Evolutionary conservation across 2,888 invertebrate species (phyloP), one percentile per base, ranked within the genome.

Genomic region (Temnothorax unifasciatus): DNA sequence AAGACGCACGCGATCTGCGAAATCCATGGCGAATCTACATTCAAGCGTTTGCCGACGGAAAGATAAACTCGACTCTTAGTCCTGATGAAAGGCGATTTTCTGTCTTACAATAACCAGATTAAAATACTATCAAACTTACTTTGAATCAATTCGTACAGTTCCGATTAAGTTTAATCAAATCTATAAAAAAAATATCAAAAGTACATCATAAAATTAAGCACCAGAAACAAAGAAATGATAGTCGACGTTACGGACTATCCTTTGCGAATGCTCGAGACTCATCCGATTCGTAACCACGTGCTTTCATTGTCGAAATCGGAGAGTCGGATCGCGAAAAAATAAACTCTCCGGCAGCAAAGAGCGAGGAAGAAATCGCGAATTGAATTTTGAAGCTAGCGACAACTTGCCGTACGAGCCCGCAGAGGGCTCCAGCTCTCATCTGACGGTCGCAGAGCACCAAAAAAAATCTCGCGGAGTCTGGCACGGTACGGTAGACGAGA

Each of bases 401-500:
- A 75, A 83, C 71, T 83, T 84, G 83, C 68, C 57, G 61, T 83
- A 71, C 34, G 74, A 74, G 54, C 87, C 91, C 75, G 87, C 90
- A 94, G 94, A 94, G 93, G 94, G 92, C 94, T 91, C 91, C 93
- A 94, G 94, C 93, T 94, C 92, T 93, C 93, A 92, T 91, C 88
- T 88, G 85, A 64, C 84, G 75, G 69, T 85, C 84, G 73, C 50
- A 38, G 85, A 87, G 82, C 79, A 87, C 82, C 77, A 87, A 90
- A 91, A 91, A 91, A 90, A 89, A 84, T 86, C 77, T 85, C 61
- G 75, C 82, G 82, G 89, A 89, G 86, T 86, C 87, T 84, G 87
- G 85, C 84, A 59, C 77, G 88, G 81, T 68, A 86, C 84, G 79
- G 44, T 9, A 41, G 82, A 74, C 38, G 81, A 84, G 83, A 69